These are phyloP conservation scores for Brachionus manjavacas DNA, from an alignment of 1,140 invertebrate species.

Conservation along the genomic window DNA sequence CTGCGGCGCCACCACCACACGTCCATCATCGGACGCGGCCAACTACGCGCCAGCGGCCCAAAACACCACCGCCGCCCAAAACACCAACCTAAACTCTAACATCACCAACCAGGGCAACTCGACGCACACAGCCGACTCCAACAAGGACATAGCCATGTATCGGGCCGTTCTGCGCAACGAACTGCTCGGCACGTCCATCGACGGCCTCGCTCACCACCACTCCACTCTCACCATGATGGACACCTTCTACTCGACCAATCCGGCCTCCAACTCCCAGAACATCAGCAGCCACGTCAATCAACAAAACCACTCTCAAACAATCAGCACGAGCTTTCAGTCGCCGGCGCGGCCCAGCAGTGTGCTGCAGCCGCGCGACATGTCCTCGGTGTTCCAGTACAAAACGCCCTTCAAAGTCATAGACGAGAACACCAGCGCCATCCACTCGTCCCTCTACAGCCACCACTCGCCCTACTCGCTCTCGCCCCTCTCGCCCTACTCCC, in stretches of 20 bases:
- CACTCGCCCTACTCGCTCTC: slow-evolving; percentile 40
- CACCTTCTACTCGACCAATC: background rate
- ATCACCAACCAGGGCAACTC: slow-evolving; percentile 1
- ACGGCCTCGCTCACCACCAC: slow-evolving; percentile 9
- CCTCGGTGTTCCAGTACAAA: slow-evolving; percentile 13
- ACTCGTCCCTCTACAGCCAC: background rate
- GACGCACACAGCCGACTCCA: background rate
- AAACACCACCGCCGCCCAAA: background rate
- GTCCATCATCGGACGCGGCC: background rate
- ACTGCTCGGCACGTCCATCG: slow-evolving; percentile 23
- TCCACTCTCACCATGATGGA: background rate
- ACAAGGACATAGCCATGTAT: slow-evolving; percentile 34
- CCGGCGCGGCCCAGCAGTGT: background rate
- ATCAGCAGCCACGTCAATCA: background rate
- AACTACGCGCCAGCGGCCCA: background rate
- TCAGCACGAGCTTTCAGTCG: background rate
- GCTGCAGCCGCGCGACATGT: background rate
- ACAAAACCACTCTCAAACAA: background rate
- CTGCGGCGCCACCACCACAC: background rate
- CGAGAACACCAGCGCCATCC: background rate
- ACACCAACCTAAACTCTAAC: background rate
- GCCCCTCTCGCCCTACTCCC: slow-evolving; percentile 81
- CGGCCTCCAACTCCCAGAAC: background rate
- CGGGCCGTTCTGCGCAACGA: slow-evolving; percentile 31
- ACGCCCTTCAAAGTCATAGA: slow-evolving; percentile 36